These are phyloP conservation scores for Bufo bufo DNA, from an alignment of 2,113 vertebrate genomes.

Conservation along the genomic window DNA sequence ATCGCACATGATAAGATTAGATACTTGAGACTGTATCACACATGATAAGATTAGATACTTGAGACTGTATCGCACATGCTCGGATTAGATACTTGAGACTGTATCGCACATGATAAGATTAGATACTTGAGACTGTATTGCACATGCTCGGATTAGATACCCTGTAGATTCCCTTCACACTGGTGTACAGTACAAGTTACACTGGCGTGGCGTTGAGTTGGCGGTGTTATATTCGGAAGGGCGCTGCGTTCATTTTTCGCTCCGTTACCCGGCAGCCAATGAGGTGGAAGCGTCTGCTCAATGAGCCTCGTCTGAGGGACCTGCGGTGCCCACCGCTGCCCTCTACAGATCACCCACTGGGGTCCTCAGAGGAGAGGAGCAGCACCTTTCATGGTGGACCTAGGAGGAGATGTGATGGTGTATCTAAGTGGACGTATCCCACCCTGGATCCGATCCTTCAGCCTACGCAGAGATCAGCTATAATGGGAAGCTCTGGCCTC, in stretches of 20 bases:
- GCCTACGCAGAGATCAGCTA: too few species aligned
- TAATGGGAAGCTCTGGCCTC: too few species aligned
- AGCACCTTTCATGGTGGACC: too few species aligned
- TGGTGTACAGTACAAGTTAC: too few species aligned
- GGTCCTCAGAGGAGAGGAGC: too few species aligned
- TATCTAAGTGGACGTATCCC: too few species aligned
- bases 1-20: neutral
- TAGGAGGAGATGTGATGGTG: too few species aligned
- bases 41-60: neutral
- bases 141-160: too few species aligned
- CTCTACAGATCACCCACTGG: neutral
- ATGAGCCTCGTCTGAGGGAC: slow-evolving; percentile 51
- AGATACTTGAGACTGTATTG: too few species aligned
- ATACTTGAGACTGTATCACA: neutral
- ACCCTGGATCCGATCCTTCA: too few species aligned
- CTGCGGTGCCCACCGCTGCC: slow-evolving; percentile 4
- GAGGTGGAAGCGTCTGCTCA: slow-evolving; percentile 44
- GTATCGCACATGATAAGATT: neutral
- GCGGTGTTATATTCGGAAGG: slow-evolving; percentile 26
- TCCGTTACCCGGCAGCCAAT: slow-evolving; percentile 37
- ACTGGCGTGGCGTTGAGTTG: too few species aligned
- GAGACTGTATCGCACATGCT: neutral
- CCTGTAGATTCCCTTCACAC: too few species aligned
- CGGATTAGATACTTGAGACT: neutral
- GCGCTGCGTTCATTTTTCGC: slow-evolving; percentile 43